phyloP scores from a whole-genome alignment of 2,888 invertebrate species.

The Nyleta sp. region DNA sequence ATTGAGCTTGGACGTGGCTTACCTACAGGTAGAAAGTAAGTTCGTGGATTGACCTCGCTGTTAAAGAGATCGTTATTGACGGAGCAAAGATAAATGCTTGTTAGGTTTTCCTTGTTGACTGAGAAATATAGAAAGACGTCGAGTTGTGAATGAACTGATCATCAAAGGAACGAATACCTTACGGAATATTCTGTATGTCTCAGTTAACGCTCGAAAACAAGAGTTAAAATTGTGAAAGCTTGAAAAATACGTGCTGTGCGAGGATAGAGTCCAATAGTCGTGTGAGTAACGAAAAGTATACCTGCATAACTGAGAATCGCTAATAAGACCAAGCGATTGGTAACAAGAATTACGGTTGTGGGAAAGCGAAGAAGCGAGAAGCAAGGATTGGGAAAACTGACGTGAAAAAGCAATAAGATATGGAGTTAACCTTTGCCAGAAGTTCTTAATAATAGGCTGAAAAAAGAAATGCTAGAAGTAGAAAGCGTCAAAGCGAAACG shows the following conservation, averaged over 20 bases:
- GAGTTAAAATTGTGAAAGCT: too few relatives aligned
- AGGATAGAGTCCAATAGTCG: conserved; percentile 48
- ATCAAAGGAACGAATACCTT: too few relatives aligned
- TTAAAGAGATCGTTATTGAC: conserved; percentile 17
- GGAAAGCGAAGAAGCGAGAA: conserved; percentile 68
- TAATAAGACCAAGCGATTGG: conserved; percentile 62
- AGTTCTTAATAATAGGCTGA: conserved; percentile 75
- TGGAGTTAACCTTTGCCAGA: conserved; percentile 72
- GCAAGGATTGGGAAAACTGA: conserved; percentile 70
- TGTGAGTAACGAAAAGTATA: conserved; percentile 49
- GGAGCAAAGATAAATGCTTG: conserved; percentile 11
- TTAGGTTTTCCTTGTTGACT: conserved; percentile 23
- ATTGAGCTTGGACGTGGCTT: conserved; percentile 80
- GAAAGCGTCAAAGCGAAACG: conserved; percentile 62
- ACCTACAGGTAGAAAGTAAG: conserved; percentile 70
- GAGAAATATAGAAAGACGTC: conserved; percentile 51
- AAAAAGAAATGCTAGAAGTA: conserved; percentile 73
- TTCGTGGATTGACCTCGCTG: conserved; percentile 65
- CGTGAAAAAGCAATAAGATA: conserved; percentile 71
- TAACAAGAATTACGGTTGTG: conserved; percentile 58
- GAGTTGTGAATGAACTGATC: too few relatives aligned
- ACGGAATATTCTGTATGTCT: conserved; percentile 38
- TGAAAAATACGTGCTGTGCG: conserved; percentile 12
- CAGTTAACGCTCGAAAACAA: conserved; percentile 23
- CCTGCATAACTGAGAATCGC: conserved; percentile 58